A percentile compares a stretch with the other conserved stretches of the same genome.
Conservation (phyloP, 2,797 vertebrate genomes). For the Micropoecilia bifurca region DNA sequence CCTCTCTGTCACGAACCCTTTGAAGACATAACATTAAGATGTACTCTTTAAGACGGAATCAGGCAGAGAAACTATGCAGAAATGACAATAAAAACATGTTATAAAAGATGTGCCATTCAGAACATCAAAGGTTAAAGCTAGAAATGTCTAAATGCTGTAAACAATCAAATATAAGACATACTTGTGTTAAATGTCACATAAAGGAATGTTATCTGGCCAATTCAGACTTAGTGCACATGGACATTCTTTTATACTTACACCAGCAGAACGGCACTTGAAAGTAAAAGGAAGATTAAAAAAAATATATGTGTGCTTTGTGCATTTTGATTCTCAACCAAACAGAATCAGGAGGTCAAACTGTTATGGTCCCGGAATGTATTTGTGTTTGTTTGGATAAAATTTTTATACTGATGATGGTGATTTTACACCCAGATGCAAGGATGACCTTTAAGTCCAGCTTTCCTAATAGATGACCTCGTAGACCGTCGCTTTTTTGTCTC, state of each 20-base stretch:
- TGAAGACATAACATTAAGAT: background rate
- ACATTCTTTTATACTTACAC: slow-evolving; percentile 53
- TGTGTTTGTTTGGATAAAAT: slow-evolving; percentile 50
- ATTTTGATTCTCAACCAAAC: slow-evolving; percentile 31
- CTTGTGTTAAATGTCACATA: slow-evolving; percentile 19
- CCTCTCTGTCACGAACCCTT: background rate
- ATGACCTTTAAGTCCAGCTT: slow-evolving; percentile 10
- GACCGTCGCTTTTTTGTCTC: slow-evolving; percentile 87
- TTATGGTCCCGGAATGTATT: slow-evolving; percentile 43
- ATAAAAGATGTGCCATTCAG: background rate
- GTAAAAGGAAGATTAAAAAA: slow-evolving; percentile 3
- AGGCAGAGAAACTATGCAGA: background rate
- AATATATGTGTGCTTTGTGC: slow-evolving; percentile 62
- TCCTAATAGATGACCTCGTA: slow-evolving; percentile 87
- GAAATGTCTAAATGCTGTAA: slow-evolving; percentile 8
- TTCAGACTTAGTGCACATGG: slow-evolving; percentile 30
- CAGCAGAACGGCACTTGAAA: slow-evolving; percentile 36
- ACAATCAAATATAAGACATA: slow-evolving; percentile 15
- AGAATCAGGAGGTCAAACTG: slow-evolving; percentile 37
- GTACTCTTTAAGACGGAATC: slow-evolving; percentile 5
- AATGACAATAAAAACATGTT: background rate
- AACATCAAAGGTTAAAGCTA: slow-evolving; percentile 1
- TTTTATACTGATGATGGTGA: slow-evolving; percentile 42
- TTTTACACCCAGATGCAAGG: slow-evolving; percentile 11
- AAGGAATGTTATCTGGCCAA: slow-evolving; percentile 30